Evolutionary conservation across 2,113 vertebrate species (phyloP), one percentile per base, ranked within the genome.

Genomic region (Pelvicachromis taeniatus): DNA sequence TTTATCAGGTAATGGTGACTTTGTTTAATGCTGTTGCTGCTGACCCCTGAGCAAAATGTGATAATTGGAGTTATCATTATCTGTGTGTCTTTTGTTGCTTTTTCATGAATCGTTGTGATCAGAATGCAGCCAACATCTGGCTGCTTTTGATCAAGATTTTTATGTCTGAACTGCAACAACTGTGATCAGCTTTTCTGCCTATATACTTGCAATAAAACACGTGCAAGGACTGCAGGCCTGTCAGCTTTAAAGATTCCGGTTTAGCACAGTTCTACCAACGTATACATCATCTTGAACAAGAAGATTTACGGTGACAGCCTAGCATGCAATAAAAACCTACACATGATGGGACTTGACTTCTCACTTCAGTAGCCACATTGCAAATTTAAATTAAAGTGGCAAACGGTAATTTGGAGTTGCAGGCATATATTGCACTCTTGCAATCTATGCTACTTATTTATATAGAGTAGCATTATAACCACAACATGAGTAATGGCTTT

Each of bases 1-100:
- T 93, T 94, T 92, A 90, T 93, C 86, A 59, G 85, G 86, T 90
- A 93, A 90, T 92, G 85, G 88, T 87, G 88, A 94, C 90, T 93
- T 93, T 84, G 87, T 91, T 87, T 92, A 91, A 90, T 91, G 89
- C 61, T 84, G 87, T 90, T 87, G 80, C 85, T 82, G 93, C 83
- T 88, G 87, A 91, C 87, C 93, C 78, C 65, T 78, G 38, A 85
- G 83, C 82, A 86, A 91, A 94, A 94, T 91, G 83, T 92, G 84
- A 92, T 93, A 94, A 93, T 94, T 93, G 88, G 77, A 48, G 40
- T 88, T 84, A 82, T 91, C 84, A 89, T 77, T 56, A 91, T 90
- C 82, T 68, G 31, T 11, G 9, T 81, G 53, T 87, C 80, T 85
- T 91, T 83, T 82, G 78, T 88, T 84, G 78, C 53, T 83, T 87